These are phyloP conservation scores for Nasonovia ribisnigri DNA, from an alignment of 2,888 invertebrate genomes.

Conservation along the genomic window DNA sequence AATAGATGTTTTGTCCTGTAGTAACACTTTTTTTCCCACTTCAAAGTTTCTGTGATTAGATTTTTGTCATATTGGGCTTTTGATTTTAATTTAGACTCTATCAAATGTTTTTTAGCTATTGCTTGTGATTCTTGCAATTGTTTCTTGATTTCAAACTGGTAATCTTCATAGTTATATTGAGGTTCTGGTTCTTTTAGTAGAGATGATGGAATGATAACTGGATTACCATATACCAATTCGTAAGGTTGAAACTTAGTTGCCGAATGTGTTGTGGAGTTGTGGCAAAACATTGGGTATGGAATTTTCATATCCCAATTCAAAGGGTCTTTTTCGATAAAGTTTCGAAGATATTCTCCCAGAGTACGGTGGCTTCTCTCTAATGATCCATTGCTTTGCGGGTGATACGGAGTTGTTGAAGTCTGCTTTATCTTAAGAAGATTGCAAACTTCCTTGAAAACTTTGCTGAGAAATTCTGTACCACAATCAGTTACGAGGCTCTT, in stretches of 20 bases:
- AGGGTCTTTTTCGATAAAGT: neutral
- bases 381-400: too few species aligned
- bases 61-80: neutral
- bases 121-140: neutral
- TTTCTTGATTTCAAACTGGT: neutral
- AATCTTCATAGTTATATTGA: constrained; percentile 18
- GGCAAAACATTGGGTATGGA: neutral
- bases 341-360: neutral
- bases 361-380: too few species aligned
- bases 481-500: too few species aligned
- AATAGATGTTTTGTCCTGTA: neutral
- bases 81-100: neutral
- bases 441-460: too few species aligned
- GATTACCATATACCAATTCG: neutral
- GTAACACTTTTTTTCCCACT: neutral
- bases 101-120: neutral
- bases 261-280: neutral
- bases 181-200: neutral
- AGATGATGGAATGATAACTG: neutral
- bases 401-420: too few species aligned
- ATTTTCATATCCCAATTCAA: neutral
- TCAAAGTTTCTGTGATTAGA: neutral
- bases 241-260: neutral
- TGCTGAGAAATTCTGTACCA: too few species aligned
- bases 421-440: neutral